Base-by-base conservation (phyloP, 2,888 invertebrate species). In the Oxystoma pomonae region DNA sequence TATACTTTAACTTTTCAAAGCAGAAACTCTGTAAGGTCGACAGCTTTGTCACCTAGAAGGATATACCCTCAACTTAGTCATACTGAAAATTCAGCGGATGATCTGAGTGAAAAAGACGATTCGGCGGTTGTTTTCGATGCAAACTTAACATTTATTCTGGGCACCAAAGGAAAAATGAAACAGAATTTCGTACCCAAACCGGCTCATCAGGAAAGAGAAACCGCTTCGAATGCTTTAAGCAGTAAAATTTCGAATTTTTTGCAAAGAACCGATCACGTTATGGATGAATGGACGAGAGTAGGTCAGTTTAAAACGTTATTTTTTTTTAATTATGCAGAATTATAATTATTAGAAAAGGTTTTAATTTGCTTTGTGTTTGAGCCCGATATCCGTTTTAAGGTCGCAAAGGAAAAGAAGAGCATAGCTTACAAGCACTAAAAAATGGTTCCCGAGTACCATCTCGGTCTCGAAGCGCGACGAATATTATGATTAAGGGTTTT, bases 51-150 rank as follows among this genome's bases (percentile, higher is more conserved):
- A 16, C 89, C 90, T 2, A 82, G 91, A 67, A 84, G 91, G 71
- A 81, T 86, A 69, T 91, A 86, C 70, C 91, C 91, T 0, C 90
- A 90, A 80, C 78, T 52, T 12, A 69, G 68, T 60, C 57, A 68
- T 74, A 84, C 59, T 82, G 87, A 68, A 3, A 62, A 57, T 3
- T 71, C 58, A 1, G 76, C 86, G 7, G 83, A 84, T 64, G 89
- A 90, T 73, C 75, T 87, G 53, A 83, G 83, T 55, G 81, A 83
- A 1, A 85, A 87, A 74, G 92, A 91, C 73, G 88, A 89, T 63
- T 87, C 91, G 0, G 90, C 92, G 0, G 90, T 92, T 1, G 87
- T 92, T 0, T 90, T 92, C 70, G 91, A 92, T 73, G 92, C 92
- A 0, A 92, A 92, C 77, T 79, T 92, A 50, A 90, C 90, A 3